Evolutionary conservation across 2,797 vertebrate species (phyloP), one percentile per base, ranked within the genome.

Genomic region (Danio jaintianensis): DNA sequence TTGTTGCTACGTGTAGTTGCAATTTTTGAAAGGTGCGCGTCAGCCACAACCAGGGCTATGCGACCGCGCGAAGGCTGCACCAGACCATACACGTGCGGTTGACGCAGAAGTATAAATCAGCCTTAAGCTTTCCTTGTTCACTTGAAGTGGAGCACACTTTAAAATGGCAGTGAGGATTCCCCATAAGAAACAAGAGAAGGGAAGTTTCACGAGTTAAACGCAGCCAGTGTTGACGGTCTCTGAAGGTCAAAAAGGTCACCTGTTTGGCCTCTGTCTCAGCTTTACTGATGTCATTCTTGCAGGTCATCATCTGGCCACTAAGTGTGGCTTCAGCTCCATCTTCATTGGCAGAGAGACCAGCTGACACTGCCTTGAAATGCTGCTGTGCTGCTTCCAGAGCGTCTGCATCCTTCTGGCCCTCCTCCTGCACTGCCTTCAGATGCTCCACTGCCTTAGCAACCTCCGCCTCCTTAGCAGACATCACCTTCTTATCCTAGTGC

Each of bases 231-330:
- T 36, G 22, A 38, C 12, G 47, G 6, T 58, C 1, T 20, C 7
- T 20, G 56, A 12, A 67, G 5, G 9, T 3, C 7, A 40, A 61
- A 58, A 20, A 75, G 1, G 55, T 89, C 90, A 98, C 98, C 95
- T 97, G 97, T 85, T 97, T 98, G 84, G 96, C 94, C 83, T 98
- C 97, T 0, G 97, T 98, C 66, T 93, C 93, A 0, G 96, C 95
- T 89, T 97, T 98, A 91, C 96, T 97, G 66, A 96, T 97, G 69
- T 98, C 96, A 61, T 96, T 97, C 90, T 98, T 99, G 92, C 97
- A 99, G 64, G 92, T 84, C 94, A 99, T 96, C 96, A 99, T 97
- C 82, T 99, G 98, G 2, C 89, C 96, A 8, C 96, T 95, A 45
- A 99, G 88, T 0, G 96, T 97, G 55, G 94, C 94, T 82, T 96